phyloP scores from a whole-genome alignment of 2,113 vertebrate genomes.

The Mus pahari region DNA sequence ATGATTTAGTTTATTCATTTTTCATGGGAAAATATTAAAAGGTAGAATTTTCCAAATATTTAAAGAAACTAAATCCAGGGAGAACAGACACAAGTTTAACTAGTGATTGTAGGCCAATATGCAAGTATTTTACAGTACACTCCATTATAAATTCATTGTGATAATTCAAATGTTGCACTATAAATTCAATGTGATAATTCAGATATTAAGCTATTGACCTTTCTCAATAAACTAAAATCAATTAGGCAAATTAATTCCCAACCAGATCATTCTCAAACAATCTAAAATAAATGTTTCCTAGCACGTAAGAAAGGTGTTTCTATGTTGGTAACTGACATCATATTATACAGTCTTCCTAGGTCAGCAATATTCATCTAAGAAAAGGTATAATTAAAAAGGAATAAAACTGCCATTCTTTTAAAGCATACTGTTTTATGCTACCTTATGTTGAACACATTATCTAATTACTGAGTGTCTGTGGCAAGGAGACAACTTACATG shows the following conservation, averaged over 20 bases:
- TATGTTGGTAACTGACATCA: background rate
- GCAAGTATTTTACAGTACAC: background rate
- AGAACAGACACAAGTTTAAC: background rate
- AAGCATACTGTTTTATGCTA: background rate
- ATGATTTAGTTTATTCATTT: constrained; percentile 9
- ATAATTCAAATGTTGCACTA: background rate
- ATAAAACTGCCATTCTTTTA: background rate
- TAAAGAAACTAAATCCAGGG: background rate
- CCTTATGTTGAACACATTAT: background rate
- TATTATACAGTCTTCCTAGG: background rate
- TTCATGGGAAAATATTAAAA: background rate
- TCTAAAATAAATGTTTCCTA: constrained; percentile 19
- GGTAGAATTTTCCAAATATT: constrained; percentile 32
- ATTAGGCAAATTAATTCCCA: constrained; percentile 8
- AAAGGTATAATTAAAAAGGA: background rate
- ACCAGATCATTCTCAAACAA: background rate
- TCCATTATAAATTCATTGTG: background rate
- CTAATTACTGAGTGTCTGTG: constrained; percentile 3
- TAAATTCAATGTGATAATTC: constrained; percentile 19
- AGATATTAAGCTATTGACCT: background rate
- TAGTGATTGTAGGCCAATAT: background rate
- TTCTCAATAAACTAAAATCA: background rate
- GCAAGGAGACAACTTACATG: background rate
- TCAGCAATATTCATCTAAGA: background rate
- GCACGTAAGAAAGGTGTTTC: background rate